These are phyloP conservation scores for Halictus rubicundus DNA, from an alignment of 1,140 invertebrate genomes.

Conservation along the genomic window DNA sequence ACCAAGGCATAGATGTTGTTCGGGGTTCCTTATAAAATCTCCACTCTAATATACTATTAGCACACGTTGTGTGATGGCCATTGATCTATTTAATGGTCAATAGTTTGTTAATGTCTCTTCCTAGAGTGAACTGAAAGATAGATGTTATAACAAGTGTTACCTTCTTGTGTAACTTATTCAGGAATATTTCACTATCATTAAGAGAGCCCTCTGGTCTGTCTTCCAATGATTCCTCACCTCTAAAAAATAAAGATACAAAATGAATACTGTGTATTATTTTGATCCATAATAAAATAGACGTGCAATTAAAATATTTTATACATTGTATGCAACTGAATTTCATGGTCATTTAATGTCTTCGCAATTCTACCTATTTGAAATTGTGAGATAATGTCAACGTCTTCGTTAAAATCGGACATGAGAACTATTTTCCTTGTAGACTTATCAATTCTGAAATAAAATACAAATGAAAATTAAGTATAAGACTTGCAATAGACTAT, in stretches of 20 bases:
- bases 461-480: slow-evolving; percentile 11
- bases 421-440: slow-evolving; percentile 39
- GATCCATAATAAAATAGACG: background rate
- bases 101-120: slow-evolving; percentile 7
- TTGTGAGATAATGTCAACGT: slow-evolving; percentile 42
- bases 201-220: slow-evolving; percentile 11
- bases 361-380: slow-evolving; percentile 47
- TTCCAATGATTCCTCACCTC: slow-evolving; percentile 44
- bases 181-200: slow-evolving; percentile 42
- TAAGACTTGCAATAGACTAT: background rate
- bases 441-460: slow-evolving; percentile 49
- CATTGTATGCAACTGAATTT: slow-evolving; percentile 53
- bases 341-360: slow-evolving; percentile 1
- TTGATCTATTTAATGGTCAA: slow-evolving; percentile 24
- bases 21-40: slow-evolving; percentile 49
- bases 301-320: slow-evolving; percentile 18
- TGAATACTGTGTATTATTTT: background rate
- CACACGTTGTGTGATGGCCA: slow-evolving; percentile 56
- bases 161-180: slow-evolving; percentile 38
- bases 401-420: slow-evolving; percentile 61
- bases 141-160: slow-evolving; percentile 33
- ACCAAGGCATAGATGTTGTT: slow-evolving; percentile 35
- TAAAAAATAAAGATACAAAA: slow-evolving; percentile 38
- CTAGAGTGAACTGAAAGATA: background rate
- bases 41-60: slow-evolving; percentile 49